Base-by-base conservation (phyloP, 1,140 invertebrate species). In the Antheraea pernyi region DNA sequence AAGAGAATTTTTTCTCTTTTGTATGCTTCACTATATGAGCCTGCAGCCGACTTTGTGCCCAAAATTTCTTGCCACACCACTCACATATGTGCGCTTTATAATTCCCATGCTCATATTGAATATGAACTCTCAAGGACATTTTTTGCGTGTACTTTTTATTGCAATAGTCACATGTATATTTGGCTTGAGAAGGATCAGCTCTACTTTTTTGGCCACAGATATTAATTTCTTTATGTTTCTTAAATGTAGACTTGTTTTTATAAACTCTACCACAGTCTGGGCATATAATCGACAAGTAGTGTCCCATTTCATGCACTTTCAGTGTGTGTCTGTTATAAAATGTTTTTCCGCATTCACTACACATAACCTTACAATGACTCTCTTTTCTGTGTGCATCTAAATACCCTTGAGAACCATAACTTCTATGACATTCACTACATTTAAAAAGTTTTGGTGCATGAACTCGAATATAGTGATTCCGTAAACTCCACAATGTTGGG, bases 1-100 rank as follows among this genome's bases (percentile, higher is more conserved):
- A 93, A 37, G 67, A 68, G 65, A 87, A 93, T 7, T 89, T 89
- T 65, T 86, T 92, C 66, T 92, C 88, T 65, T 84, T 86, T 30
- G 91, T 93, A 71, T 93, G 92, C 65, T 90, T 93, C 0, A 91
- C 81, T 72, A 92, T 89, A 59, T 93, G 92, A 9, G 84, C 84
- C 67, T 91, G 87, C 39, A 91, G 72, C 62, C 84, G 59, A 70
- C 87, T 89, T 22, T 79, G 79, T 19, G 86, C 80, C 80, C 81
- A 88, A 63, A 91, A 91, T 60, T 84, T 88, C 46, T 91, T 91
- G 11, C 82, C 76, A 71, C 89, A 91, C 84, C 83, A 88, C 67
- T 86, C 80, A 72, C 87, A 91, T 19, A 83, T 75, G 80, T 87
- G 84, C 59, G 75, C 64, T 70, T 88, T 89, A 68, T 89, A 89